phyloP scores from a whole-genome alignment of 2,113 vertebrate genomes.

The Pseudonaja textilis region DNA sequence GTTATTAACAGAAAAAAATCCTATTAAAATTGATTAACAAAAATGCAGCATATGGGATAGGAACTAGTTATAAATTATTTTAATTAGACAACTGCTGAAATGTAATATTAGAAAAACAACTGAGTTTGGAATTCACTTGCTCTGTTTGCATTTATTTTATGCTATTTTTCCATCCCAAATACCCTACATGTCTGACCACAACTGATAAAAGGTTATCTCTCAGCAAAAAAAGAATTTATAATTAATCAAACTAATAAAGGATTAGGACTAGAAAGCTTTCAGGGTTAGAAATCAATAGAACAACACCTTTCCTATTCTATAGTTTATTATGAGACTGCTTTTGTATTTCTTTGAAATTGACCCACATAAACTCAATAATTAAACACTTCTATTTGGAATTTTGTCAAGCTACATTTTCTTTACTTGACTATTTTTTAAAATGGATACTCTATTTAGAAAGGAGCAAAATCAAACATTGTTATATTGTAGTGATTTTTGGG shows the following conservation, averaged over 20 bases:
- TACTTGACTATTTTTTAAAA: background rate
- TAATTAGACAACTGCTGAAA: conserved; percentile 28
- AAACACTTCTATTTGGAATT: background rate
- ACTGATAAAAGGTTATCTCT: background rate
- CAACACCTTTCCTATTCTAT: background rate
- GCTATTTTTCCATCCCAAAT: background rate
- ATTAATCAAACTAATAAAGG: background rate
- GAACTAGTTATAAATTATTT: conserved; percentile 39
- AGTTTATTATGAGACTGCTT: background rate
- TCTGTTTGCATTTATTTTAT: conserved; percentile 1
- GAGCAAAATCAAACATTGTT: background rate
- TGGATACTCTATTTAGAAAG: background rate
- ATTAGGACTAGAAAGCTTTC: background rate
- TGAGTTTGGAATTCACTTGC: background rate
- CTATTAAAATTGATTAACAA: conserved; percentile 52
- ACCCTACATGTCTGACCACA: background rate
- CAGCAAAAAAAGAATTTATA: background rate
- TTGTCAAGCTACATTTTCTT: background rate
- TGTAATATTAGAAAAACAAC: conserved; percentile 30
- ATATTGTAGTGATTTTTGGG: background rate
- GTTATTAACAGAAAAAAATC: conserved; percentile 57
- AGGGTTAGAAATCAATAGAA: background rate
- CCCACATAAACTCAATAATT: background rate
- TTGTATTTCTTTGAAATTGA: background rate
- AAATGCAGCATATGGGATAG: conserved; percentile 48